Evolutionary conservation across 2,113 vertebrate genomes (phyloP).

Genomic region (Ramphastos sulfuratus): DNA sequence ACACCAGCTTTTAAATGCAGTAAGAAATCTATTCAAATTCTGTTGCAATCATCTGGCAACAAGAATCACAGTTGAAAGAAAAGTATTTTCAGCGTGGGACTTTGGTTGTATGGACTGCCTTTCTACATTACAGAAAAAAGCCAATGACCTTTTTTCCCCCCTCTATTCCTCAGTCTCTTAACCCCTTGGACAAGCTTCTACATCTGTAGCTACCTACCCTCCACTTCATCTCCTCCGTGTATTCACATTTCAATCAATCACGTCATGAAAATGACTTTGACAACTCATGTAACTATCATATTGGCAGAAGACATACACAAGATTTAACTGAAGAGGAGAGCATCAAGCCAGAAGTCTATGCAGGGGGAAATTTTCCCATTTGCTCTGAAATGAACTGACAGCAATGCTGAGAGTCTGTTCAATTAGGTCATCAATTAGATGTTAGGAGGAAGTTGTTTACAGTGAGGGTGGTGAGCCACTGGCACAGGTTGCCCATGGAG

Average conservation of each 20-base stretch:
- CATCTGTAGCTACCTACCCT: not conserved
- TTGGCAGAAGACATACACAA: not conserved
- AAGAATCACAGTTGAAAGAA: not conserved
- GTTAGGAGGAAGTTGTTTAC: too few species aligned
- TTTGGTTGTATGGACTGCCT: not conserved
- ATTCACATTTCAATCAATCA: not conserved
- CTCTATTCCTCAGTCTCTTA: not conserved
- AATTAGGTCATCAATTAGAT: not conserved
- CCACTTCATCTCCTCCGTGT: not conserved
- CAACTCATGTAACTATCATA: not conserved
- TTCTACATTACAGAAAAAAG: not conserved
- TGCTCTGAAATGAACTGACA: not conserved
- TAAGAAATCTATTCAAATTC: not conserved
- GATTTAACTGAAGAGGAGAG: not conserved
- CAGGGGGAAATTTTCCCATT: not conserved
- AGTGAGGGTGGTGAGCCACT: too few species aligned
- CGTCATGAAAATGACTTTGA: not conserved
- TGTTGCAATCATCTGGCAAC: not conserved
- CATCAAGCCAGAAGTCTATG: not conserved
- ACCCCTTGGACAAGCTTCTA: accelerated
- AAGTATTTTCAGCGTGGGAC: not conserved
- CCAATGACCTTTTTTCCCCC: not conserved
- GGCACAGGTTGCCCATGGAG: too few species aligned
- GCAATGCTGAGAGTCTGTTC: not conserved
- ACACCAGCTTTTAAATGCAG: not conserved